A percentile compares a stretch with the other conserved stretches of the same genome.
These are phyloP conservation scores for Ramphastos sulfuratus DNA, from an alignment of 2,113 vertebrate genomes.

Conservation along the genomic window DNA sequence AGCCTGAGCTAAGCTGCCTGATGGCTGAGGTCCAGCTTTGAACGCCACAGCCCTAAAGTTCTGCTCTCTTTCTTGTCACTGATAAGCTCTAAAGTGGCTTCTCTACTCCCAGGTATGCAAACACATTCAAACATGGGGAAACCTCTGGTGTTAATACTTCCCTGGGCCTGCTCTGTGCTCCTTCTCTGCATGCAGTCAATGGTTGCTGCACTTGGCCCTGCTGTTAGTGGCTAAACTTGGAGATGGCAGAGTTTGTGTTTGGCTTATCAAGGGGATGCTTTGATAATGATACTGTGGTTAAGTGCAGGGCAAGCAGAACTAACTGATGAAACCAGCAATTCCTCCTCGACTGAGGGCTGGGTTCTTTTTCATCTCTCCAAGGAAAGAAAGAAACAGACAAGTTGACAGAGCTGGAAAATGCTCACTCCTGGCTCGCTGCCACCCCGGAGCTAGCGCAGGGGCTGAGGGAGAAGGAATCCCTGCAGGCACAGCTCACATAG, in stretches of 20 bases:
- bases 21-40: background rate
- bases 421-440: slow-evolving; percentile 36
- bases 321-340: slow-evolving; percentile 57
- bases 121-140: background rate
- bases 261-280: slow-evolving; percentile 8
- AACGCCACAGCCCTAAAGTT: background rate
- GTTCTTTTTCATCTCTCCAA: background rate
- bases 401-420: slow-evolving; percentile 39
- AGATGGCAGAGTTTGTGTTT: background rate
- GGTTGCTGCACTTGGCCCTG: background rate
- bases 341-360: background rate
- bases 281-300: slow-evolving; percentile 52
- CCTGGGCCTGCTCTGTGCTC: background rate
- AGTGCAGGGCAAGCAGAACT: slow-evolving; percentile 47
- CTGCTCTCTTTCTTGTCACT: background rate
- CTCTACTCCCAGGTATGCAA: background rate
- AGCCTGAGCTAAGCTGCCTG: background rate
- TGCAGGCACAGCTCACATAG: slow-evolving; percentile 43
- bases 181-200: background rate
- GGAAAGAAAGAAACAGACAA: slow-evolving; percentile 71
- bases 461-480: slow-evolving; percentile 37
- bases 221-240: background rate
- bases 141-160: background rate
- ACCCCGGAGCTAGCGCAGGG: background rate
- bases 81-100: background rate